Evolutionary conservation across 2,113 vertebrate genomes (phyloP).

Genomic region (Gopherus evgoodei): DNA sequence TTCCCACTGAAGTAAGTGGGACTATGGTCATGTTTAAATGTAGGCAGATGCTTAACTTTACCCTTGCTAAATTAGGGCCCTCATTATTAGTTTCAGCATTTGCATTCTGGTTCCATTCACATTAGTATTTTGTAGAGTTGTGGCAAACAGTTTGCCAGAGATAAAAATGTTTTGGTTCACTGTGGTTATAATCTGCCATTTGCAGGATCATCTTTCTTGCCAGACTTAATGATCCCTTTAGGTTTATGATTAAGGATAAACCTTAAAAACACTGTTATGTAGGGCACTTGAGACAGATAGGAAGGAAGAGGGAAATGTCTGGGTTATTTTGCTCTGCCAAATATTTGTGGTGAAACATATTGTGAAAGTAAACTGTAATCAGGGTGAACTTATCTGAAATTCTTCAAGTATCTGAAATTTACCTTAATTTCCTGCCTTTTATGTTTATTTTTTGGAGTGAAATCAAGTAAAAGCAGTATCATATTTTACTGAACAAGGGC

Average conservation of each 20-base stretch:
- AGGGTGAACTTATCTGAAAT: background rate
- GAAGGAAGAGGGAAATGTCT: background rate
- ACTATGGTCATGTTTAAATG: background rate
- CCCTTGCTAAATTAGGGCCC: background rate
- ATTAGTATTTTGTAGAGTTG: background rate
- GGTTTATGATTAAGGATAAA: background rate
- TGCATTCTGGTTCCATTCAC: background rate
- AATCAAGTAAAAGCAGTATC: constrained; percentile 4
- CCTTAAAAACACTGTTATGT: background rate
- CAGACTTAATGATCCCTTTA: background rate
- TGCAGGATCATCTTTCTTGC: background rate
- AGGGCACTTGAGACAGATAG: background rate
- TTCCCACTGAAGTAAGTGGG: background rate
- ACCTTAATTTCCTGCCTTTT: background rate
- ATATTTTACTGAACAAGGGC: background rate
- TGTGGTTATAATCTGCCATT: background rate
- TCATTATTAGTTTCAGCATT: background rate
- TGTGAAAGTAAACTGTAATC: constrained; percentile 29
- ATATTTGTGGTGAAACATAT: background rate
- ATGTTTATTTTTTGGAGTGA: background rate
- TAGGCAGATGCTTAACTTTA: background rate
- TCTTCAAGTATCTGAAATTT: background rate
- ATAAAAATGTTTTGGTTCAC: background rate
- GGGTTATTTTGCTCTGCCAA: constrained; percentile 1
- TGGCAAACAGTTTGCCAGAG: background rate